A percentile compares a stretch with the other conserved stretches of the same genome.
These are phyloP conservation scores for Danaus chrysippus DNA, from an alignment of 2,888 invertebrate species.

Conservation along the genomic window DNA sequence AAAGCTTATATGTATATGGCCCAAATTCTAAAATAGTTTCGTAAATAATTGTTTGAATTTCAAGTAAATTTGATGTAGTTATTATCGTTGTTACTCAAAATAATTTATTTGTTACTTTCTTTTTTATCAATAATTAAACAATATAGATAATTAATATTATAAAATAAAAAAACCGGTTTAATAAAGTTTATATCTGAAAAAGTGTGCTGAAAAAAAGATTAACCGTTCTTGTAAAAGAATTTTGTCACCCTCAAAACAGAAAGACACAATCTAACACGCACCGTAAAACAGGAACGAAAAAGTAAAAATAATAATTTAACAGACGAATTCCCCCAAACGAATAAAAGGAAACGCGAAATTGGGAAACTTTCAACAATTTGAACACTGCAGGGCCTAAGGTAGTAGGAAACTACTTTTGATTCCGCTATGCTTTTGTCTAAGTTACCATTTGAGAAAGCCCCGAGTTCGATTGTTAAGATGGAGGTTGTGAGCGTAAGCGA, in stretches of 20 bases:
- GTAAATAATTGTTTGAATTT: neutral
- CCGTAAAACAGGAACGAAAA: slow-evolving; percentile 54
- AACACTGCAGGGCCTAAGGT: slow-evolving; percentile 62
- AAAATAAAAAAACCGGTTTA: slow-evolving; percentile 18
- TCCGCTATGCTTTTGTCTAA: slow-evolving; percentile 71
- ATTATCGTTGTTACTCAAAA: neutral
- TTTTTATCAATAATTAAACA: neutral
- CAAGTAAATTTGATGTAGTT: neutral
- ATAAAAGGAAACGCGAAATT: slow-evolving; percentile 73
- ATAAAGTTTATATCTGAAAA: slow-evolving; percentile 25
- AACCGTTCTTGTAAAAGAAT: slow-evolving; percentile 40
- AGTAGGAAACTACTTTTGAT: slow-evolving; percentile 65
- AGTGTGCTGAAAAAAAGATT: slow-evolving; percentile 33
- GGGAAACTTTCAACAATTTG: slow-evolving; percentile 70
- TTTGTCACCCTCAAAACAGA: slow-evolving; percentile 40
- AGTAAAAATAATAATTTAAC: slow-evolving; percentile 71
- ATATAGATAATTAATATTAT: neutral
- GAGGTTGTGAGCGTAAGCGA: slow-evolving; percentile 35
- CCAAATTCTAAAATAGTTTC: slow-evolving; percentile 14
- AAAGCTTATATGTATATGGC: slow-evolving; percentile 28
- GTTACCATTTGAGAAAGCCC: slow-evolving; percentile 64
- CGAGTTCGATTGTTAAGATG: slow-evolving; percentile 54
- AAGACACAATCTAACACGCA: slow-evolving; percentile 50
- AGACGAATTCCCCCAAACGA: slow-evolving; percentile 63
- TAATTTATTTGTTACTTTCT: neutral